Percentiles rank a stretch among this genome's conserved stretches.
Evolutionary conservation across 2,888 invertebrate species (phyloP).

Genomic region (Drosophila buzzatii): DNA sequence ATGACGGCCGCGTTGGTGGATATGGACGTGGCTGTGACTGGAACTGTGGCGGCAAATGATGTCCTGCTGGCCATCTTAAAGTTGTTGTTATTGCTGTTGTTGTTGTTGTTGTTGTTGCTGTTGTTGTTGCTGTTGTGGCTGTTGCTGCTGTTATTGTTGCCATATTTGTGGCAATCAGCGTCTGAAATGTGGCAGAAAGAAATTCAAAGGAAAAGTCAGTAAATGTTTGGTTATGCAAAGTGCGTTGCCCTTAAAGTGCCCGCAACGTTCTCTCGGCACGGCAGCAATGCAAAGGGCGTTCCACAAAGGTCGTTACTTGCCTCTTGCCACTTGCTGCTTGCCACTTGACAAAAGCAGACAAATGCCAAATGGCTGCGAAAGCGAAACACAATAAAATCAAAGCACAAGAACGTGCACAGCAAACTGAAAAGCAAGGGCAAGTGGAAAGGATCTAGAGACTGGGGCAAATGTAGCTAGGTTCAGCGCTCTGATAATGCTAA

Average conservation of each 20-base stretch:
- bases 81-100: conserved; percentile 55
- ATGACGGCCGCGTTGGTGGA: conserved; percentile 28
- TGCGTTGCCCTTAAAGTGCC: conserved; percentile 73
- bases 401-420: conserved; percentile 58
- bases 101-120: conserved; percentile 55
- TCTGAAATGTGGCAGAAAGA: conserved; percentile 58
- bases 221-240: conserved; percentile 64
- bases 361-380: conserved; percentile 33
- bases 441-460: neutral
- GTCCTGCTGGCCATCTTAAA: conserved; percentile 42
- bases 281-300: conserved; percentile 15
- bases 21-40: conserved; percentile 25
- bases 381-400: conserved; percentile 63
- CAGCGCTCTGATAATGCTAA: conserved; percentile 19
- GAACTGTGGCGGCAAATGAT: conserved; percentile 23
- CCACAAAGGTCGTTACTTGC: conserved; percentile 39
- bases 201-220: conserved; percentile 57
- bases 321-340: conserved; percentile 21
- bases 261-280: conserved; percentile 57
- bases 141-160: conserved; percentile 53
- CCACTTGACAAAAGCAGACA: conserved; percentile 31
- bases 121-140: conserved; percentile 33
- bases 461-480: neutral
- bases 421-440: conserved; percentile 42
- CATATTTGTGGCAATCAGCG: conserved; percentile 67